Evolutionary conservation across 2,797 vertebrate genomes (phyloP).

Genomic region (Phaenicophaeus curvirostris): DNA sequence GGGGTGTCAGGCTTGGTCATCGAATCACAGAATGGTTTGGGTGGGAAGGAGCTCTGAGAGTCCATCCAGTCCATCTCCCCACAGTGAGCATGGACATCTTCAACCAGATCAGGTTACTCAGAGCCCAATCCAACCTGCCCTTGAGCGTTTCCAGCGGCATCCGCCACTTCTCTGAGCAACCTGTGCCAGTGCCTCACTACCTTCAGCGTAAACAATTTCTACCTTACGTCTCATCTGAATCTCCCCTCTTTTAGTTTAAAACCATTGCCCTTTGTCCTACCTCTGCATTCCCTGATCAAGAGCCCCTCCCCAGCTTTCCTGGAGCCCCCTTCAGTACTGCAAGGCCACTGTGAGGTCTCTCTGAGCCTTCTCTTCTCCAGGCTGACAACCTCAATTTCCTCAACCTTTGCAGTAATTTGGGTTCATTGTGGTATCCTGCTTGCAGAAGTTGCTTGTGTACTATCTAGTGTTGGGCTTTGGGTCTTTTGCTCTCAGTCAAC

Average conservation of each 20-base stretch:
- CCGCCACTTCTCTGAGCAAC: background rate
- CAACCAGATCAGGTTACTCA: background rate
- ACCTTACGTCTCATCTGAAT: background rate
- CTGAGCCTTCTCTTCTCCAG: background rate
- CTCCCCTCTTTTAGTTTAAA: background rate
- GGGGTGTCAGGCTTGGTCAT: background rate
- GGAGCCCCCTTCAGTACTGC: background rate
- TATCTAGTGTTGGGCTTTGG: background rate
- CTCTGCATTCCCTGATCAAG: background rate
- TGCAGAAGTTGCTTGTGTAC: background rate
- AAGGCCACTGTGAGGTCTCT: background rate
- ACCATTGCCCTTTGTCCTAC: background rate
- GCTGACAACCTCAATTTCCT: background rate
- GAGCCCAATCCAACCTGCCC: background rate
- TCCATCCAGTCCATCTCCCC: background rate
- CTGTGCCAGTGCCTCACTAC: too few relatives aligned
- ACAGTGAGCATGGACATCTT: background rate
- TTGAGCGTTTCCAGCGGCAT: background rate
- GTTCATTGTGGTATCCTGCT: background rate
- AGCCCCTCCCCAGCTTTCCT: background rate
- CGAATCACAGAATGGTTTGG: background rate
- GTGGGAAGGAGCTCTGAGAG: background rate
- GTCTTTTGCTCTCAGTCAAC: background rate
- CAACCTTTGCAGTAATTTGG: background rate
- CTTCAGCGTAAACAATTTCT: background rate